Base-by-base conservation (phyloP, 2,113 vertebrate genomes). In the Lethenteron camtschaticum region DNA sequence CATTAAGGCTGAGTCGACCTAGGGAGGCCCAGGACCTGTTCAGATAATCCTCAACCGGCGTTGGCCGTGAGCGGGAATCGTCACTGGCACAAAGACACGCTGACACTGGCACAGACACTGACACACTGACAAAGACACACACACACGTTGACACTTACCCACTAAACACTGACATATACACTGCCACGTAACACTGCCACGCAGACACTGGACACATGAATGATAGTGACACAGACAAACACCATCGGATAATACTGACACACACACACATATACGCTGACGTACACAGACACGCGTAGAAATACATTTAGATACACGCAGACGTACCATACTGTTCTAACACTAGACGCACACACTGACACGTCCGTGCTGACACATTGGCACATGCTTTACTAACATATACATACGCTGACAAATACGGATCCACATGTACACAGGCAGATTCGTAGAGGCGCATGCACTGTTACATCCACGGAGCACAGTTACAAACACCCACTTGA, bases 181-280 rank as follows among this genome's bases (percentile, higher is more conserved):
- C 59, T 14, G 13, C 13, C 59, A 63, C 59, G 20, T 63, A 41
- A 41, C 41, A 41, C 41, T 41, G 41, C 41, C 41, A 63, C 59
- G 20, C 59, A 63, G 20, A 63, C 59, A 63, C 59, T 63, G 20
- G 3, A 63, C 20, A 63, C 59, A 63, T 63, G 59, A 7, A 63
- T 63, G 41, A 63, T 63, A 63, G 13, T 14, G 13, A 63, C 59
- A 63, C 59, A 63, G 13, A 63, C 59, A 63, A 4, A 63, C 59
- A 63, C 20, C 13, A 13, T 14, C 13, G 59, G 20, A 13, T 14
- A 13, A 63, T 63, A 63, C 59, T 14, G 13, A 8, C 59, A 63
- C 59, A 63, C 20, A 63, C 59, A 63, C 20, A 63, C 59, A 63
- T 60, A 60, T 63, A 63, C 59, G 20, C 59, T 14, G 13, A 63